Percentiles rank a stretch among this genome's conserved stretches.
Evolutionary conservation across 1,140 invertebrate species (phyloP).

Genomic region (Anastrepha obliqua): DNA sequence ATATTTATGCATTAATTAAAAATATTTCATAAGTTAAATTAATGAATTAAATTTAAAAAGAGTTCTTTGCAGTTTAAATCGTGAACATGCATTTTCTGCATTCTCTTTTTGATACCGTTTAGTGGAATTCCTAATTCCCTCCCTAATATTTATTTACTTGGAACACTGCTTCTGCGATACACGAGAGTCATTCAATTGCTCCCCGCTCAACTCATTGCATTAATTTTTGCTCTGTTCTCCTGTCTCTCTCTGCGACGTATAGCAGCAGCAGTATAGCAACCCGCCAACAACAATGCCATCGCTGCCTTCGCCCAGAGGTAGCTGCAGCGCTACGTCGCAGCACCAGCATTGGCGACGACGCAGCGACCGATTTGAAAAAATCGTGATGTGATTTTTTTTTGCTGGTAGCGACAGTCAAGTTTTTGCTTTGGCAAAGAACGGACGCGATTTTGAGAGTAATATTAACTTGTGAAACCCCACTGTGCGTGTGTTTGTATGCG

Average conservation of each 20-base stretch:
- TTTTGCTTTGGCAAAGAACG: constrained; percentile 58
- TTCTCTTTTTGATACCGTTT: no score
- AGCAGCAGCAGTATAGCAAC: background rate
- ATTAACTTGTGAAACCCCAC: background rate
- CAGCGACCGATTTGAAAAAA: constrained; percentile 44
- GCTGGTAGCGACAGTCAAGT: constrained; percentile 56
- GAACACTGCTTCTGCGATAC: no score
- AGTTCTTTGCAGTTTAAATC: no score
- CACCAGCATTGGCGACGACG: background rate
- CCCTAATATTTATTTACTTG: background rate
- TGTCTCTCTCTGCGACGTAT: background rate
- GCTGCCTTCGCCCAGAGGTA: no score
- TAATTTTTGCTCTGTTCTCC: background rate
- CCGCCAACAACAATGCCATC: constrained; percentile 9
- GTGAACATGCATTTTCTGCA: no score
- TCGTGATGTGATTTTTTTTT: constrained; percentile 57
- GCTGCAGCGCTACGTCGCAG: background rate
- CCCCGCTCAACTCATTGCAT: no score
- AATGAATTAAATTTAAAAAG: no score
- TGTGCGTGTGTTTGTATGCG: constrained; percentile 35
- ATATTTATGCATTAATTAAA: no score
- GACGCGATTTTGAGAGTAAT: constrained; percentile 33
- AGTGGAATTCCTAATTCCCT: background rate
- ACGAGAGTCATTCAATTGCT: no score
- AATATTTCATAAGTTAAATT: no score